Base-by-base conservation (phyloP, 2,797 vertebrate species). In the Rhabdophis nuchalis region DNA sequence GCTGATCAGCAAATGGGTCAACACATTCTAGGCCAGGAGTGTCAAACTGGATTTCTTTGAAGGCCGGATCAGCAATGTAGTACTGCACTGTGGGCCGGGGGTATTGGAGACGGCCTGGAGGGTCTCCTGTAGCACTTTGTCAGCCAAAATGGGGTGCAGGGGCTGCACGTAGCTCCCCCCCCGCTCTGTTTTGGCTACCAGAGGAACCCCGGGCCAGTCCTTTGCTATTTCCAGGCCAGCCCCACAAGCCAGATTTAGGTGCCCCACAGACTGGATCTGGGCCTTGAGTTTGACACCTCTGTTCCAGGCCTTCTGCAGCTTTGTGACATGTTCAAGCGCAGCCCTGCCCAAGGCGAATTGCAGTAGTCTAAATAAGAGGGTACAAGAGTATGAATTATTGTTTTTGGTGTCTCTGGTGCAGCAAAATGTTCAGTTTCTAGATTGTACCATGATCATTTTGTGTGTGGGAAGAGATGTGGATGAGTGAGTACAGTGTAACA, bases 191-290 rank as follows among this genome's bases (percentile, higher is more conserved):
- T 60, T 60, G 57, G 25, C 25, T 60, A 10, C 2, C 25, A 27
- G 1, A 60, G 2, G 56, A 18, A 57, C 56, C 1, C 0, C 6
- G 2, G 57, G 20, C 57, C 6, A 1, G 56, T 58, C 57, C 27
- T 29, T 61, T 29, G 10, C 27, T 29, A 61, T 61, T 61, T 29
- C 60, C 60, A 61, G 60, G 27, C 60, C 11, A 4, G 10, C 27
- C 3, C 60, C 27, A 61, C 11, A 1, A 1, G 27, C 11, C 27
- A 61, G 11, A 61, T 61, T 61, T 61, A 61, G 60, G 25, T 10
- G 29, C 60, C 60, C 3, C 3, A 0, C 11, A 2, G 60, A 10
- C 27, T 0, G 1, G 60, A 12, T 61, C 27, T 0, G 0, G 27
- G 27, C 11, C 60, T 61, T 12, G 11, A 12, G 27, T 61, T 58